Percentiles rank a stretch among this genome's conserved stretches.
Evolutionary conservation across 1,140 invertebrate species (phyloP).

Genomic region (Drosophila tristis): DNA sequence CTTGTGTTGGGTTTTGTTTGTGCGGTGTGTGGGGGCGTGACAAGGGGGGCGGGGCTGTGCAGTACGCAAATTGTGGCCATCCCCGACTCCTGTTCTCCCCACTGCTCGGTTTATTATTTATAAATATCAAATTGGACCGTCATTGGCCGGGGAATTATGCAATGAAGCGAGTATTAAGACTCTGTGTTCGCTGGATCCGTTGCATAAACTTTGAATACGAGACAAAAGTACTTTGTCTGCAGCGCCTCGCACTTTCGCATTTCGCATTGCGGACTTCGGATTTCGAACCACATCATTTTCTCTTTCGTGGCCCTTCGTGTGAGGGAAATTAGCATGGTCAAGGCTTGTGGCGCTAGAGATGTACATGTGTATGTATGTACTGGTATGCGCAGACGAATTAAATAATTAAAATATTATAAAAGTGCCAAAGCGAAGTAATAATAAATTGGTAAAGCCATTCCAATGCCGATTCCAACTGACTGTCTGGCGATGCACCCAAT

Average conservation of each 20-base stretch:
- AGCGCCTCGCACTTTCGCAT: slow-evolving; percentile 14
- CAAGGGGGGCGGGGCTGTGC: background rate
- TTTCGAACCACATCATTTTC: slow-evolving; percentile 53
- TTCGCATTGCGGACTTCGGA: slow-evolving; percentile 30
- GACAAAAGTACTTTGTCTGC: slow-evolving; percentile 25
- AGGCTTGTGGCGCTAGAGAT: slow-evolving; percentile 54
- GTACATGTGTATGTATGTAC: slow-evolving; percentile 6
- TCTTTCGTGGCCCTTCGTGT: slow-evolving; percentile 51
- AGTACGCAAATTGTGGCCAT: slow-evolving; percentile 8
- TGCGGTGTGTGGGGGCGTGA: slow-evolving; percentile 10
- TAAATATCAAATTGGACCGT: slow-evolving; percentile 17
- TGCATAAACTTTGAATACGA: slow-evolving; percentile 21
- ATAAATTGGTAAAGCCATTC: slow-evolving; percentile 31
- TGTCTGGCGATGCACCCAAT: slow-evolving; percentile 21
- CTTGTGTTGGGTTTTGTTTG: slow-evolving; percentile 3
- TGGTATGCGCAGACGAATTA: slow-evolving; percentile 34
- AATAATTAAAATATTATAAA: slow-evolving; percentile 67
- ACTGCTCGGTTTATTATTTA: slow-evolving; percentile 26
- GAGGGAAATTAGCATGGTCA: slow-evolving; percentile 64
- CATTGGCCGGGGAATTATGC: slow-evolving; percentile 38
- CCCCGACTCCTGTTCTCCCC: slow-evolving; percentile 15
- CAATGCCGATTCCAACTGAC: slow-evolving; percentile 11
- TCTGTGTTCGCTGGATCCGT: slow-evolving; percentile 34
- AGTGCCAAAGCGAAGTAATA: slow-evolving; percentile 14
- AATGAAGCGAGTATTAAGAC: slow-evolving; percentile 31